phyloP scores from a whole-genome alignment of 2,888 invertebrate genomes.

The Agriotes lineatus region DNA sequence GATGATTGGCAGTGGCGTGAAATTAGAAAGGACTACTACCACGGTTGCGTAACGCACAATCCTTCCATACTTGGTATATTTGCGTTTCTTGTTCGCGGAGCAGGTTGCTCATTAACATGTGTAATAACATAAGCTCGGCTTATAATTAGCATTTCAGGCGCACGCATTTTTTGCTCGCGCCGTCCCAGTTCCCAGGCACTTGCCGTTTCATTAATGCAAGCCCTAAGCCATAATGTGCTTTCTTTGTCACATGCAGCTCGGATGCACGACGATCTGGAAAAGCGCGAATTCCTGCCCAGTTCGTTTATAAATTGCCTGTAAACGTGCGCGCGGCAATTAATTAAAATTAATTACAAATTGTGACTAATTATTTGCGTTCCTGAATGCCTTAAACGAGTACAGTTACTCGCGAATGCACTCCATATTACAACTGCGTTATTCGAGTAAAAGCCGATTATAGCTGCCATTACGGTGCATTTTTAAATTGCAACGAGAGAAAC shows the following conservation, averaged over 20 bases:
- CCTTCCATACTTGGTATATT: background rate
- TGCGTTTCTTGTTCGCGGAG: slow-evolving; percentile 3
- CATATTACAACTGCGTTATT: background rate
- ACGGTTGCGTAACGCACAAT: slow-evolving; percentile 4
- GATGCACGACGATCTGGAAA: slow-evolving; percentile 2
- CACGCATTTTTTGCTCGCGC: slow-evolving; percentile 20
- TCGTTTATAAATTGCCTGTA: slow-evolving; percentile 5
- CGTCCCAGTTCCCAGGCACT: slow-evolving; percentile 34
- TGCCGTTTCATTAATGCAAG: background rate
- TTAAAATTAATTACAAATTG: slow-evolving; percentile 20
- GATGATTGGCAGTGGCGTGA: background rate
- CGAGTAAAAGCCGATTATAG: background rate
- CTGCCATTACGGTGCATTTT: background rate
- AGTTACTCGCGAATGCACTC: background rate
- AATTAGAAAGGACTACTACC: slow-evolving; percentile 6
- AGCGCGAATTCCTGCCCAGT: background rate
- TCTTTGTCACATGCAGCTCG: slow-evolving; percentile 18
- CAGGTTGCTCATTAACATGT: slow-evolving; percentile 25
- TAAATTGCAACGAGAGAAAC: too few species aligned
- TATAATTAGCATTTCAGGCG: slow-evolving; percentile 30
- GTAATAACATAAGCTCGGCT: slow-evolving; percentile 5
- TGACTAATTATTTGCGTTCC: slow-evolving; percentile 20
- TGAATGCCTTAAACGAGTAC: slow-evolving; percentile 5
- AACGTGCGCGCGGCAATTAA: slow-evolving; percentile 8
- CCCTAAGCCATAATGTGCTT: slow-evolving; percentile 5